phyloP scores from a whole-genome alignment of 1,140 invertebrate genomes.

The Aradophagus sp. region DNA sequence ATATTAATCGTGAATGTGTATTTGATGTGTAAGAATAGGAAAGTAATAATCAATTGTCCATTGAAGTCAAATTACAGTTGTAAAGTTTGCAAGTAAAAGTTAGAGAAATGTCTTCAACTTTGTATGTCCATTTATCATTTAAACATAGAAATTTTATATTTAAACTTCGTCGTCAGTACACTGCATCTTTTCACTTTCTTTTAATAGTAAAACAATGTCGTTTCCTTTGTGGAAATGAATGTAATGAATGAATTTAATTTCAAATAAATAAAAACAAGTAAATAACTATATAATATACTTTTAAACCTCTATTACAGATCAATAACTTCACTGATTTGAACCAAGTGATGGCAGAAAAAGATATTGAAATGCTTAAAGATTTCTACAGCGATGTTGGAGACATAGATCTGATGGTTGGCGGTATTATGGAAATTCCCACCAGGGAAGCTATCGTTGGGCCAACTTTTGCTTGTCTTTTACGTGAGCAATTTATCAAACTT shows the following conservation, averaged over 20 bases:
- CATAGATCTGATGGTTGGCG: conserved; percentile 90
- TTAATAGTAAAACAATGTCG: no score
- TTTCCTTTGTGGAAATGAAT: not conserved
- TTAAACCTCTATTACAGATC: conserved; percentile 58
- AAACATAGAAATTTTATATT: no score
- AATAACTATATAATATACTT: no score
- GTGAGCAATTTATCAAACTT: conserved; percentile 85
- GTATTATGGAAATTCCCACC: conserved; percentile 86
- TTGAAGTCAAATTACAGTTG: no score
- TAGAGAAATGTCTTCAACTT: no score
- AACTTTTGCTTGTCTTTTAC: conserved; percentile 89
- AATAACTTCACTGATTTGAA: conserved; percentile 80
- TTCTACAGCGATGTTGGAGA: conserved; percentile 85
- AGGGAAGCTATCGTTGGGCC: conserved; percentile 88
- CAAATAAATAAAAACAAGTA: not conserved
- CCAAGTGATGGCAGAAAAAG: conserved; percentile 77
- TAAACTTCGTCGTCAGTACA: no score
- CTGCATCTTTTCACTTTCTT: no score
- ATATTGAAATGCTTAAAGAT: conserved; percentile 77
- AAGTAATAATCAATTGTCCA: no score
- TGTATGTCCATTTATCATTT: no score
- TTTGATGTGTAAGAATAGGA: no score
- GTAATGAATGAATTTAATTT: not conserved
- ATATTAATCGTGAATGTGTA: no score
- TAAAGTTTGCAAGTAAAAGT: no score